These are phyloP conservation scores for Herminia tarsipennalis DNA, from an alignment of 2,888 invertebrate genomes.

Conservation along the genomic window DNA sequence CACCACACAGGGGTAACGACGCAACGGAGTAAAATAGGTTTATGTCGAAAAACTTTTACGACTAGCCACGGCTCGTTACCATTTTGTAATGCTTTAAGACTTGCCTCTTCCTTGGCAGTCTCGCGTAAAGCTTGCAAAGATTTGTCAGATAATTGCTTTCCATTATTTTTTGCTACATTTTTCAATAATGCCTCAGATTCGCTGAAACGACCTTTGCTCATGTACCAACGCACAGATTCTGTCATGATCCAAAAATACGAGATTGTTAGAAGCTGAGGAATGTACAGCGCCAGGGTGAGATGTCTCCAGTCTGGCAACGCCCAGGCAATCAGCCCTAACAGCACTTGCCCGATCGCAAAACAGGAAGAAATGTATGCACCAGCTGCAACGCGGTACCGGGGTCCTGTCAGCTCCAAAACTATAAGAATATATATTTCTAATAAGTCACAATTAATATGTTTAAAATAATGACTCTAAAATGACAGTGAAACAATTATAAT, in stretches of 20 bases:
- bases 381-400: constrained; percentile 88
- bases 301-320: constrained; percentile 88
- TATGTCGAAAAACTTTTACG: constrained; percentile 60
- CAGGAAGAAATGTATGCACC: constrained; percentile 89
- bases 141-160: constrained; percentile 62
- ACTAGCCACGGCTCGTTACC: constrained; percentile 63
- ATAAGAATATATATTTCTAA: constrained; percentile 7
- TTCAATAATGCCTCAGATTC: constrained; percentile 87
- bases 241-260: constrained; percentile 88
- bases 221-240: constrained; percentile 91
- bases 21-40: constrained; percentile 56
- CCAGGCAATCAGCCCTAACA: constrained; percentile 89
- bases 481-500: too few species aligned
- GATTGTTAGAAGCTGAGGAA: constrained; percentile 88
- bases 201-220: constrained; percentile 88
- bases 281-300: constrained; percentile 88
- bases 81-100: constrained; percentile 42
- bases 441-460: constrained; percentile 11
- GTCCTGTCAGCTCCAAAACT: constrained; percentile 92
- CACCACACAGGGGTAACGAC: constrained; percentile 82
- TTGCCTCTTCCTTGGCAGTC: constrained; percentile 57
- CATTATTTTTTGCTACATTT: constrained; percentile 87
- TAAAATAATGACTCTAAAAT: too few species aligned
- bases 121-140: constrained; percentile 57
- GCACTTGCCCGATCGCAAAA: constrained; percentile 89